Percentiles rank a stretch among this genome's conserved stretches.
Conservation (phyloP, 2,113 vertebrate genomes). For the Sinocyclocheilus anshuiensis region DNA sequence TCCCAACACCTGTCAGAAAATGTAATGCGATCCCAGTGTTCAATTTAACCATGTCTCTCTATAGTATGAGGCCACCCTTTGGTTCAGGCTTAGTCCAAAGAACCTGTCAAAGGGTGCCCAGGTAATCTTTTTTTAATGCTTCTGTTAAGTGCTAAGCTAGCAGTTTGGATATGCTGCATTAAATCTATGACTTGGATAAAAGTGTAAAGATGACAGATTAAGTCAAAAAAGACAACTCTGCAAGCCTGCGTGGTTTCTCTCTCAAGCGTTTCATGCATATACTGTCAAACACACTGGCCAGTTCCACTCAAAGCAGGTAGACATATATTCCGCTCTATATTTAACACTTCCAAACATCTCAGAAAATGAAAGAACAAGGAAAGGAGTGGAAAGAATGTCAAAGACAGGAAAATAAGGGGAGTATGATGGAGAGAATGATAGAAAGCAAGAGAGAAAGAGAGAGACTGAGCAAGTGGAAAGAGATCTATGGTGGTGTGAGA, state of each 20-base stretch:
- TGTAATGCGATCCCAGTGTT: constrained; percentile 42
- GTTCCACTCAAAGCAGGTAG: constrained; percentile 36
- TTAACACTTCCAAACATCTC: constrained; percentile 59
- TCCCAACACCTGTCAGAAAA: constrained; percentile 52
- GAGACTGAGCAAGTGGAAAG: constrained; percentile 37
- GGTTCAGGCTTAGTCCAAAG: constrained; percentile 43
- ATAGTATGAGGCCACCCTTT: constrained; percentile 57
- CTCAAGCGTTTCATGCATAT: constrained; percentile 3
- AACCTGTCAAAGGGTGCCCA: constrained; percentile 33
- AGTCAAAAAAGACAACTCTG: constrained; percentile 42
- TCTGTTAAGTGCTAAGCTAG: constrained; percentile 21
- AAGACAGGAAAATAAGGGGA: constrained; percentile 49
- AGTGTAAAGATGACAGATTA: constrained; percentile 51
- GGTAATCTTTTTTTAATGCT: constrained; percentile 44
- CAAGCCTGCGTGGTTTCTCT: neutral
- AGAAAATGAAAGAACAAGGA: constrained; percentile 48
- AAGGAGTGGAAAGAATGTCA: constrained; percentile 50
- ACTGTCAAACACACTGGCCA: constrained; percentile 9
- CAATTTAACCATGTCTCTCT: constrained; percentile 57
- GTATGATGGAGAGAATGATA: neutral
- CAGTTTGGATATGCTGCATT: constrained; percentile 40
- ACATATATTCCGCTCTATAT: constrained; percentile 40
- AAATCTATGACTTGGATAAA: constrained; percentile 41
- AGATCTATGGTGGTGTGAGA: constrained; percentile 17
- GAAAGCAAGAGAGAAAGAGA: constrained; percentile 38